A percentile compares a stretch with the other conserved stretches of the same genome.
Conservation (phyloP, 2,113 vertebrate genomes). For the Danio rerio region DNA sequence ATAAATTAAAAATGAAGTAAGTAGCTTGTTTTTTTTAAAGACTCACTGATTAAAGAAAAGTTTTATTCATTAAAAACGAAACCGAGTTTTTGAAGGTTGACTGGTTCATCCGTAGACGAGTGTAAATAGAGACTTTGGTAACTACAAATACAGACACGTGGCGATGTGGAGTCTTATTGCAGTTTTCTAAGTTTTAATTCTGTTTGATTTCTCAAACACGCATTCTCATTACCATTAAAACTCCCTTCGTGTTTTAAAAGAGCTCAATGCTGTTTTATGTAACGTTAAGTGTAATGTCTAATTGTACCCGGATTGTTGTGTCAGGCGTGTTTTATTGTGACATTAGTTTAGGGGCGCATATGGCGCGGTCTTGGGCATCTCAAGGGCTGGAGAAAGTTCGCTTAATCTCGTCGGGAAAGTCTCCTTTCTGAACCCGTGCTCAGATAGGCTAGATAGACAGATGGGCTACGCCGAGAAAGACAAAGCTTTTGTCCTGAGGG, state of each 20-base stretch:
- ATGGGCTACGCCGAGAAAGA: neutral
- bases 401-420: neutral
- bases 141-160: constrained; percentile 32
- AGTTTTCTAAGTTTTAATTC: neutral
- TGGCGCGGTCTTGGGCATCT: neutral
- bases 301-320: neutral
- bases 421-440: neutral
- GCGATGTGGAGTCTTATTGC: neutral
- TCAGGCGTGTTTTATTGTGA: neutral
- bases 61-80: no score
- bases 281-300: neutral
- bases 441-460: no score
- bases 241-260: neutral
- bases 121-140: constrained; percentile 41
- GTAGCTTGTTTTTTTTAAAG: neutral
- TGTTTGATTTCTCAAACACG: no score
- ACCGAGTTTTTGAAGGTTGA: neutral
- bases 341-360: neutral
- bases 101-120: neutral
- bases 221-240: no score
- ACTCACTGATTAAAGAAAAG: neutral
- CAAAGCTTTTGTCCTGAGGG: neutral
- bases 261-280: neutral
- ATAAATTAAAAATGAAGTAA: neutral
- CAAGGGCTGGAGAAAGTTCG: neutral